Evolutionary conservation across 30 jellyfish, hydroid and myxozoan genomes (phyloP).

Genomic region (Phacellophora camtschatica): DNA sequence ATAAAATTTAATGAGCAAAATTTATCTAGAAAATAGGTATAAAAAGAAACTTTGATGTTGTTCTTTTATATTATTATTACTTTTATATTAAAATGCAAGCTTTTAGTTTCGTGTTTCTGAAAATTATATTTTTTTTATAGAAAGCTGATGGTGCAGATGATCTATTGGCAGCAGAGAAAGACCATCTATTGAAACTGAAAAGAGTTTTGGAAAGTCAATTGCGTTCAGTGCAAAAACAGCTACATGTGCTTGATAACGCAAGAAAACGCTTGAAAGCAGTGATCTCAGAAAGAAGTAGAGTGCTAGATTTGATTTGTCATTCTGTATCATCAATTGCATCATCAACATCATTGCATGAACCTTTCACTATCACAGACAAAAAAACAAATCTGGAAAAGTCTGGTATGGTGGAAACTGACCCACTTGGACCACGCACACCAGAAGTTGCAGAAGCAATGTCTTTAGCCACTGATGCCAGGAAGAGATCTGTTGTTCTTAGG

Average conservation of each 20-base stretch:
- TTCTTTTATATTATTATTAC: too few relatives aligned
- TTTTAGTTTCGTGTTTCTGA: too few relatives aligned
- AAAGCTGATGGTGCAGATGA: conserved; percentile 88
- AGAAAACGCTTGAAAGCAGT: conserved; percentile 86
- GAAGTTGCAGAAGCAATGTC: conserved; percentile 87
- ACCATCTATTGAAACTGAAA: conserved; percentile 67
- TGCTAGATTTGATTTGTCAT: conserved; percentile 78
- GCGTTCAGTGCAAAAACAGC: conserved; percentile 85
- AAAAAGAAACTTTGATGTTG: too few relatives aligned
- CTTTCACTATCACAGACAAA: neutral
- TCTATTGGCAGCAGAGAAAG: conserved; percentile 74
- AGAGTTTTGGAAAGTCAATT: conserved; percentile 76
- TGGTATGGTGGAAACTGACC: conserved; percentile 42
- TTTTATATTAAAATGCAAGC: too few relatives aligned
- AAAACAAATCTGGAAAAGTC: neutral
- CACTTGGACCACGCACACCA: conserved; percentile 91
- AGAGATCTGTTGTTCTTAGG: conserved; percentile 63
- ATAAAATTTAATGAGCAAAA: too few relatives aligned
- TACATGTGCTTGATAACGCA: conserved; percentile 80
- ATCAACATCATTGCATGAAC: neutral
- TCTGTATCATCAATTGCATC: conserved; percentile 56
- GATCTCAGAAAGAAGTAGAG: conserved; percentile 78
- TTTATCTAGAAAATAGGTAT: too few relatives aligned
- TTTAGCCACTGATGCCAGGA: conserved; percentile 80
- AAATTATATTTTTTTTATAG: neutral